A percentile compares a stretch with the other conserved stretches of the same genome.
Conservation (phyloP, 2,113 vertebrate species). For the Chitala chitala region DNA sequence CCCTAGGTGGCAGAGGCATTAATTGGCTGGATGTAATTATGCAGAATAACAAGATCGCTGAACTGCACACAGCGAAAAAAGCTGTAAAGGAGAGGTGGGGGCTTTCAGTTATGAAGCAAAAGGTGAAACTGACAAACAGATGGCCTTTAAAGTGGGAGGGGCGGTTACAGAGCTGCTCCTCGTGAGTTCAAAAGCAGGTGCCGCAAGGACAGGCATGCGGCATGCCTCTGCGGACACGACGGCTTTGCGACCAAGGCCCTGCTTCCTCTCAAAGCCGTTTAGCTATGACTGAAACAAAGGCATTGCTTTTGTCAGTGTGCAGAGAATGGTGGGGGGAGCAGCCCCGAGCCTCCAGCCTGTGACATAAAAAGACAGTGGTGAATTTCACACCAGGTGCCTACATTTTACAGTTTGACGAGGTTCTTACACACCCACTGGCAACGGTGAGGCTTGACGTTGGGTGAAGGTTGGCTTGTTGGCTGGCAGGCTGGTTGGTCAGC, state of each 20-base stretch:
- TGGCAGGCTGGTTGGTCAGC: background rate
- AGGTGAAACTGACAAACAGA: background rate
- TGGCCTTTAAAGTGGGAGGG: background rate
- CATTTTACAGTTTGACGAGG: slow-evolving; percentile 37
- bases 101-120: background rate
- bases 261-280: background rate
- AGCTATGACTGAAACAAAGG: slow-evolving; percentile 9
- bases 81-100: background rate
- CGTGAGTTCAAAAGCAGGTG: slow-evolving; percentile 3
- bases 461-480: background rate
- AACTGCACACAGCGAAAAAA: background rate
- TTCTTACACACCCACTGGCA: background rate
- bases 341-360: background rate
- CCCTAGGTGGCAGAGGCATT: background rate
- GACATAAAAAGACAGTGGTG: slow-evolving; percentile 32
- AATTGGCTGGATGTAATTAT: slow-evolving; percentile 16
- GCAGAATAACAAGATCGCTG: slow-evolving; percentile 14
- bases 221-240: background rate
- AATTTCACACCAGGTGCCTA: slow-evolving; percentile 37
- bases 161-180: background rate
- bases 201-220: background rate
- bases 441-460: background rate
- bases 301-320: background rate
- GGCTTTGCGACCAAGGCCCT: background rate
- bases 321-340: background rate